phyloP scores from a whole-genome alignment of 2,888 invertebrate species.

The Sympetrum striolatum region DNA sequence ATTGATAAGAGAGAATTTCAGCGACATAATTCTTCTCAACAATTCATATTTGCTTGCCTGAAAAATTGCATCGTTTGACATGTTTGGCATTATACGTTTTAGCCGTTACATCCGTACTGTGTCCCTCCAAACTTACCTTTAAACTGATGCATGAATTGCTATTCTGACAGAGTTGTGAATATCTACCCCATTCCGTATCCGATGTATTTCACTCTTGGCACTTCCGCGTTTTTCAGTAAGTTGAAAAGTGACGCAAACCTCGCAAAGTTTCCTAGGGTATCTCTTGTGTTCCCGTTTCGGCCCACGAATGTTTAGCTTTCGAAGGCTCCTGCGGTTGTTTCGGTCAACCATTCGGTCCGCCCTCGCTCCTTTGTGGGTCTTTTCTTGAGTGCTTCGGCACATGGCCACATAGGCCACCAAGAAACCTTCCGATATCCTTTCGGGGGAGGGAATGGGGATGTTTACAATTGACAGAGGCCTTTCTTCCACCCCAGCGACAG shows the following conservation, averaged over 20 bases:
- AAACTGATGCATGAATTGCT: too few species aligned
- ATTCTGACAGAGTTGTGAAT: too few species aligned
- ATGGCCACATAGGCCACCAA: background rate
- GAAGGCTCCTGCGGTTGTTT: background rate
- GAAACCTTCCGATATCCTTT: background rate
- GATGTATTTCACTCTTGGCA: too few species aligned
- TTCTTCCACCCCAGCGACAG: background rate
- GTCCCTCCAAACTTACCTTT: too few species aligned
- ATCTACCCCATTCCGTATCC: too few species aligned
- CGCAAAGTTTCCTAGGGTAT: background rate
- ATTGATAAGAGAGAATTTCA: too few species aligned
- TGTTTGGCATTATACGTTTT: too few species aligned
- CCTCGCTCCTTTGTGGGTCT: background rate
- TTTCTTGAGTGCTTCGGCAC: background rate
- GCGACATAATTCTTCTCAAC: too few species aligned
- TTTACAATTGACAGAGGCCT: background rate
- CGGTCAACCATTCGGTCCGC: background rate
- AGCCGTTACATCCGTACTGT: too few species aligned
- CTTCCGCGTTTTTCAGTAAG: background rate
- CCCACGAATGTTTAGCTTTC: background rate
- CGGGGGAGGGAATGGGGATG: background rate
- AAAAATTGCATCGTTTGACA: too few species aligned
- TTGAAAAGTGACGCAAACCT: background rate
- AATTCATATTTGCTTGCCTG: too few species aligned
- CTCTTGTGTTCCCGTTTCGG: background rate